Evolutionary conservation across 2,797 vertebrate species (phyloP), one percentile per base, ranked within the genome.

Genomic region (Iguana delicatissima): DNA sequence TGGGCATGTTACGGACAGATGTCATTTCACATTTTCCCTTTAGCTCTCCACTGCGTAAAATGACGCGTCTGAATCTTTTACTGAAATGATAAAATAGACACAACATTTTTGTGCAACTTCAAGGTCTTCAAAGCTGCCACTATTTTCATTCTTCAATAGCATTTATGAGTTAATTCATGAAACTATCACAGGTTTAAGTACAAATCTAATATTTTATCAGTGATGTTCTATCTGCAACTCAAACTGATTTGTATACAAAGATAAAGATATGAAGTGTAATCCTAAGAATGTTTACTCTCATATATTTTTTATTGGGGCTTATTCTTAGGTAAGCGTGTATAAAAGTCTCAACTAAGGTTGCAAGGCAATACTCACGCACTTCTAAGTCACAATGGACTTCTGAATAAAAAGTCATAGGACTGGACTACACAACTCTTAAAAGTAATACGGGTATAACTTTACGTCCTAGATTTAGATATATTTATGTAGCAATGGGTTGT

Each of bases 81-180:
- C 62, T 84, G 35, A 84, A 84, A 72, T 13, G 29, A 67, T 84
- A 38, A 9, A 24, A 26, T n/a, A 55, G 10, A 73, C 52, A 52
- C 5, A 20, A 14, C 67, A 14, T 35, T 72, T 46, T 72, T 84
- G 42, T n/a, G 18, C 73, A 59, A 16, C 16, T 22, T 1, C 59
- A 46, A 86, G 86, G 38, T 24, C 77, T 94, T 88, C 90, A 88
- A 69, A 86, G 42, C 38, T 77, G 73, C 24, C 74, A 35, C 73
- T 93, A 87, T 84, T 80, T 92, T 80, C 64, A 46, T 62, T 92
- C 35, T 52, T 94, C 92, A 90, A 38, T 94, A 88, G 85, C 84
- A 86, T 93, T 88, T 93, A 86, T 84, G 80, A 94, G 88, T 9
- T 80, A 77, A 83, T 89, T 85, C 29, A 88, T 88, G 29, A 89